Evolutionary conservation across 2,113 vertebrate species (phyloP), one percentile per base, ranked within the genome.

Genomic region (Nothoprocta pentlandii): DNA sequence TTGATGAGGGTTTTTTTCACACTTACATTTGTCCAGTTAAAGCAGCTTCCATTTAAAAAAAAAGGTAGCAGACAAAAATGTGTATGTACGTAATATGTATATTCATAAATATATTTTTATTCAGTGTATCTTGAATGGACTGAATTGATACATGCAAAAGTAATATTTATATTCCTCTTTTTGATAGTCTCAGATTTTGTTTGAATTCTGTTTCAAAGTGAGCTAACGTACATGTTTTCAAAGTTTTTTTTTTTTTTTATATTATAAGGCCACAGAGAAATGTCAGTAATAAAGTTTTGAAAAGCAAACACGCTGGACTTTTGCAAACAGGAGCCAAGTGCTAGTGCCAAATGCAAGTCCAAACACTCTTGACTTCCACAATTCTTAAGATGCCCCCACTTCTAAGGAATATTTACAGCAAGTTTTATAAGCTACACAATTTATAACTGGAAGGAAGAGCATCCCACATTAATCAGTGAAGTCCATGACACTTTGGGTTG

Each of bases 161-260:
- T 95, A 68, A 64, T 80, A 89, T 89, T 91, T 85, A 92, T 84
- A 80, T 83, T 96, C 64, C n/a, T 78, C 70, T 59, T 95, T 91
- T 70, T 92, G 81, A 93, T 32, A 91, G 28, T 30, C 54, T 56
- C 28, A 56, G 62, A 51, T 94, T 54, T 67, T 94, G 84, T 92
- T 47, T 84, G 39, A 91, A 95, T 61, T 56, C 56, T 51, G 66
- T 75, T 76, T 90, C 87, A 94, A 96, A 70, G 23, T 75, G 76
- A 87, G 81, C 5, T 58, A 83, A 95, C 32, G 49, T 2, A 69
- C 12, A 83, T 32, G 64, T 95, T 58, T 53, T 49, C 28, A 62
- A 69, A 12, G 77, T 13, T 36, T 85, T 64, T 74, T 7, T 71
- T 92, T 74, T 7, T 74, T 92, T 82, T 59, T 59, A 78, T 79